A percentile compares a stretch with the other conserved stretches of the same genome.
These are phyloP conservation scores for Fregata magnificens DNA, from an alignment of 2,113 vertebrate genomes.

Conservation along the genomic window DNA sequence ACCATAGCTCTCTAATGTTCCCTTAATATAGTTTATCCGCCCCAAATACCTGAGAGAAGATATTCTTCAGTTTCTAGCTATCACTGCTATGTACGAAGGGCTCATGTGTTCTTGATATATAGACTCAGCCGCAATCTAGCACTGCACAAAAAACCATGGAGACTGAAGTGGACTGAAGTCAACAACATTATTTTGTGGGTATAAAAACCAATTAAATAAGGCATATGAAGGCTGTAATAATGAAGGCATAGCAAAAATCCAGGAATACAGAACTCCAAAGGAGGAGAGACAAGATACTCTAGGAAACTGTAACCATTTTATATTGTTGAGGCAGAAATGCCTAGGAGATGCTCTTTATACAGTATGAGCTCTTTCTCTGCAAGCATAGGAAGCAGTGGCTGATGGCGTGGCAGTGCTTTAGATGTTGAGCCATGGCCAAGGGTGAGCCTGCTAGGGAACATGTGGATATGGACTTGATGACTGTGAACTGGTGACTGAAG, in stretches of 20 bases:
- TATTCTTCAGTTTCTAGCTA: neutral
- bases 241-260: neutral
- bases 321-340: neutral
- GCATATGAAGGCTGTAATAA: neutral
- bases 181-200: neutral
- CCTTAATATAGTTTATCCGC: neutral
- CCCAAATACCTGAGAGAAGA: neutral
- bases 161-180: neutral
- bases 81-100: neutral
- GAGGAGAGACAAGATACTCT: neutral
- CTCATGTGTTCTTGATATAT: neutral
- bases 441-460: neutral
- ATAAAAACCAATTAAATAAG: neutral
- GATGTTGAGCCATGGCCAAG: neutral
- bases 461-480: neutral
- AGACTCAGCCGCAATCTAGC: neutral
- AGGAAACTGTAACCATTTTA: neutral
- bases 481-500: neutral
- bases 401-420: accelerated
- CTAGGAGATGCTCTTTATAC: neutral
- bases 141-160: neutral
- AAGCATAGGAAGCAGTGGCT: accelerated
- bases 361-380: neutral
- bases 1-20: neutral
- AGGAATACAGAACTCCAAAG: neutral